Conservation (phyloP, 2,888 invertebrate species). For the Caenorhabditis panamensis region DNA sequence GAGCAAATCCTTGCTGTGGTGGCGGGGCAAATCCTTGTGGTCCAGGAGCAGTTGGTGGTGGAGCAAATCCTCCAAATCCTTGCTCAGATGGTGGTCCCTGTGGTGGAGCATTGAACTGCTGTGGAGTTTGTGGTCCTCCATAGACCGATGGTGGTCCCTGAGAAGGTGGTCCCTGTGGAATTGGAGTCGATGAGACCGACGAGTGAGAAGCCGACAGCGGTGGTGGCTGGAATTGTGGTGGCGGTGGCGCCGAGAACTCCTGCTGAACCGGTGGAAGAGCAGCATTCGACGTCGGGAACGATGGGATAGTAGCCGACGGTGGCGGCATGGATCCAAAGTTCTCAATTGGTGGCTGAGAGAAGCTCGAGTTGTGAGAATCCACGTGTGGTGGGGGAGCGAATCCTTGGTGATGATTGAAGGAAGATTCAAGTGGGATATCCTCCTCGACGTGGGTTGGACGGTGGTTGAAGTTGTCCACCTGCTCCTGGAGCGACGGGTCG, state of each 20-base stretch:
- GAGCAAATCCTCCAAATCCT: conserved; percentile 25
- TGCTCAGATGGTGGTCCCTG: conserved; percentile 42
- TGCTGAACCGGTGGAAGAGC: conserved; percentile 55
- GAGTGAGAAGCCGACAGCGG: conserved; percentile 50
- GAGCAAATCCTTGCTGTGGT: conserved; percentile 39
- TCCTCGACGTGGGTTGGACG: conserved; percentile 56
- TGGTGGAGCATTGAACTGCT: conserved; percentile 21
- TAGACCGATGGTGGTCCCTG: conserved; percentile 42
- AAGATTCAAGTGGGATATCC: conserved; percentile 57
- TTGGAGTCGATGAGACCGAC: conserved; percentile 65
- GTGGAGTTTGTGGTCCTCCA: conserved; percentile 46
- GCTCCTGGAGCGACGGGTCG: conserved; percentile 74
- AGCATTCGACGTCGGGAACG: conserved; percentile 68
- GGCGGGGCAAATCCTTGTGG: conserved; percentile 37
- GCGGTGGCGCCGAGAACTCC: conserved; percentile 29
- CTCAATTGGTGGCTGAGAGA: conserved; percentile 46
- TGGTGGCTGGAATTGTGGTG: conserved; percentile 32
- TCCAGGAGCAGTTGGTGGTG: conserved; percentile 30
- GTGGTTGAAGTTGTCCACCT: conserved; percentile 61
- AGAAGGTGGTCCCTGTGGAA: conserved; percentile 53
- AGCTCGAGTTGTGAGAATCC: conserved; percentile 38
- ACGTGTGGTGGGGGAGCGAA: conserved; percentile 7
- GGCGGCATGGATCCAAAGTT: conserved; percentile 43
- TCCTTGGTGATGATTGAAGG: background rate
- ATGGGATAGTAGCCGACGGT: conserved; percentile 66